Evolutionary conservation across 1,140 invertebrate genomes (phyloP).

Genomic region (Drosophila paulistorum): DNA sequence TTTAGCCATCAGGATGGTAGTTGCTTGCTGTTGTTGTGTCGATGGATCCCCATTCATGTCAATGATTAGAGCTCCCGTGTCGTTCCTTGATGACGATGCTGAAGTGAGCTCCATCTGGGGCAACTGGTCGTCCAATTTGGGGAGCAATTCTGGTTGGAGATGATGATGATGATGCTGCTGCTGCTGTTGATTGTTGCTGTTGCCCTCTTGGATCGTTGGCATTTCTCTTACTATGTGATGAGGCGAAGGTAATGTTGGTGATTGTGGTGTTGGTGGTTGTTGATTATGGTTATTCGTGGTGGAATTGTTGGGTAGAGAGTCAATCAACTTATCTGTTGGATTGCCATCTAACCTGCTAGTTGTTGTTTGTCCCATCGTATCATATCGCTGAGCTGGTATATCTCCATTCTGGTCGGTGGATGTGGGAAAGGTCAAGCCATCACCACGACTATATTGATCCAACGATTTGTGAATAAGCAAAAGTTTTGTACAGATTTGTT

Average conservation of each 20-base stretch:
- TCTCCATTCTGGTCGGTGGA: slow-evolving; percentile 88
- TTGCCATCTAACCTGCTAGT: slow-evolving; percentile 86
- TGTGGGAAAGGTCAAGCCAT: slow-evolving; percentile 93
- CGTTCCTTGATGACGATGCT: slow-evolving; percentile 32
- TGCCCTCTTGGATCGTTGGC: slow-evolving; percentile 9
- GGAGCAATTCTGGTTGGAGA: neutral
- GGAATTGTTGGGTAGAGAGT: slow-evolving; percentile 51
- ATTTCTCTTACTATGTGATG: slow-evolving; percentile 56
- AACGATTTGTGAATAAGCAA: slow-evolving; percentile 75
- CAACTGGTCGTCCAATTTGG: slow-evolving; percentile 3
- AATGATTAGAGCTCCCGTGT: slow-evolving; percentile 36
- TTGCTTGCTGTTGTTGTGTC: neutral
- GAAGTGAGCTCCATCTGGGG: neutral
- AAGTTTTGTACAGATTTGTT: slow-evolving; percentile 66
- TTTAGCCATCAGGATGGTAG: slow-evolving; percentile 1
- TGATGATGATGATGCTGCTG: too few relatives aligned
- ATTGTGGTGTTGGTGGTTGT: slow-evolving; percentile 15
- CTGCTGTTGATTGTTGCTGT: neutral
- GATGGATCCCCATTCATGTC: slow-evolving; percentile 57
- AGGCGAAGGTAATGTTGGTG: slow-evolving; percentile 23
- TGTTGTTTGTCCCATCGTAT: slow-evolving; percentile 94
- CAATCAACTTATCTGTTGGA: slow-evolving; percentile 79
- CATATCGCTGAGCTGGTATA: slow-evolving; percentile 86
- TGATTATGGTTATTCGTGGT: slow-evolving; percentile 38
- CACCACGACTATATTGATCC: slow-evolving; percentile 90